A percentile compares a stretch with the other conserved stretches of the same genome.
These are phyloP conservation scores for Hypomecis atomaria DNA, from an alignment of 2,888 invertebrate species.

Conservation along the genomic window DNA sequence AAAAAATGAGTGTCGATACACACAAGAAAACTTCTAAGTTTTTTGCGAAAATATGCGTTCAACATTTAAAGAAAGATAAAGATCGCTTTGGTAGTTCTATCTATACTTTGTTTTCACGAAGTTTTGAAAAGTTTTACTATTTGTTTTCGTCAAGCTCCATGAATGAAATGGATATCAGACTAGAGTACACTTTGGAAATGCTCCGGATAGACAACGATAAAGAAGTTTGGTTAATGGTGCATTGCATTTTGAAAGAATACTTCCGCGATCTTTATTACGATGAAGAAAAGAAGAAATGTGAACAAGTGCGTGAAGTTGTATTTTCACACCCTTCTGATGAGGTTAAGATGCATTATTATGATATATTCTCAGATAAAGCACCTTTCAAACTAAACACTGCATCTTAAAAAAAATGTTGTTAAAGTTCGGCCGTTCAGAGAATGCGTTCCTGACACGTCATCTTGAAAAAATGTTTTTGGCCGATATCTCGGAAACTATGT, in stretches of 20 bases:
- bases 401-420: not conserved
- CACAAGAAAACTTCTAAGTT: slow-evolving; percentile 39
- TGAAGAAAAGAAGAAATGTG: slow-evolving; percentile 21
- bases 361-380: slow-evolving; percentile 23
- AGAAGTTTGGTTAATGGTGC: slow-evolving; percentile 33
- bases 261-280: slow-evolving; percentile 15
- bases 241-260: slow-evolving; percentile 15
- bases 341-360: slow-evolving; percentile 46
- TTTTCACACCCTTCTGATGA: slow-evolving; percentile 44
- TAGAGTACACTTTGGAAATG: slow-evolving; percentile 27
- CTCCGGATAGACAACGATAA: slow-evolving; percentile 27
- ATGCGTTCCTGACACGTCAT: no score
- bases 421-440: no score
- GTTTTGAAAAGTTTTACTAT: slow-evolving; percentile 28
- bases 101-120: slow-evolving; percentile 37
- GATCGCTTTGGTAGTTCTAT: slow-evolving; percentile 39
- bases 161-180: slow-evolving; percentile 6
- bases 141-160: slow-evolving; percentile 9
- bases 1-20: slow-evolving; percentile 23
- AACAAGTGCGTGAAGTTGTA: slow-evolving; percentile 43
- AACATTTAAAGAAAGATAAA: slow-evolving; percentile 45
- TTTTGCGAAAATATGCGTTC: slow-evolving; percentile 39
- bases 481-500: no score
- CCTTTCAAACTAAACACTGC: slow-evolving; percentile 4
- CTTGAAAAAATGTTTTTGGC: no score